Evolutionary conservation across 2,888 invertebrate species (phyloP).

Genomic region (Pogonocherus hispidulus): DNA sequence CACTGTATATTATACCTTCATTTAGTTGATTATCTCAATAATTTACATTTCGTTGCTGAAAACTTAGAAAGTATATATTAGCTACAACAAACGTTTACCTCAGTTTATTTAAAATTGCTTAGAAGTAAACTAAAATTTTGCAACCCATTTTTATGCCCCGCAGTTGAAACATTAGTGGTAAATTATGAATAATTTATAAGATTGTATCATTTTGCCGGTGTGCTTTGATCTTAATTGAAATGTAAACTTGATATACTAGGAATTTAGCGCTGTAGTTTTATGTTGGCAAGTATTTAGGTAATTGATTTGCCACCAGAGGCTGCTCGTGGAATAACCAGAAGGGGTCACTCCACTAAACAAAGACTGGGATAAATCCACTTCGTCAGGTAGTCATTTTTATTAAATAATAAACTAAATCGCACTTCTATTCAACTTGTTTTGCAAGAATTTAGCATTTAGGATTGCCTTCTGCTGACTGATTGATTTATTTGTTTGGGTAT

Average conservation of each 20-base stretch:
- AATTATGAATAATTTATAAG: constrained; percentile 29
- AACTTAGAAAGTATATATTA: neutral
- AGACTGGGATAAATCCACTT: too few species aligned
- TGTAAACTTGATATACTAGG: constrained; percentile 20
- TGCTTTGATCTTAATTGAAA: constrained; percentile 28
- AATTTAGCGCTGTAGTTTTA: constrained; percentile 13
- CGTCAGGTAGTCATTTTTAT: too few species aligned
- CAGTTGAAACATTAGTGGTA: neutral
- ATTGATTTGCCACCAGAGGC: neutral
- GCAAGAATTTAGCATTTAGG: too few species aligned
- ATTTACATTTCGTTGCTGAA: too few species aligned
- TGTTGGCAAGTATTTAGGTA: constrained; percentile 14
- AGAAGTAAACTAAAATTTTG: constrained; percentile 1
- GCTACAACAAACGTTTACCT: neutral
- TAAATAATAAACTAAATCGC: too few species aligned
- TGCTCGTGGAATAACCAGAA: too few species aligned
- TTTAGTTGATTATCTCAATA: too few species aligned
- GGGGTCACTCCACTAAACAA: too few species aligned
- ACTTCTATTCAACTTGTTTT: too few species aligned
- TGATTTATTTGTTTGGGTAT: too few species aligned
- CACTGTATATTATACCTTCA: too few species aligned
- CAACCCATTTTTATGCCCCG: neutral
- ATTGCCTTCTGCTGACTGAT: too few species aligned
- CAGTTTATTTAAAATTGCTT: neutral
- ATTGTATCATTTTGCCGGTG: constrained; percentile 14